Base-by-base conservation (phyloP, 2,888 invertebrate species). In the Dasypogon diadema region DNA sequence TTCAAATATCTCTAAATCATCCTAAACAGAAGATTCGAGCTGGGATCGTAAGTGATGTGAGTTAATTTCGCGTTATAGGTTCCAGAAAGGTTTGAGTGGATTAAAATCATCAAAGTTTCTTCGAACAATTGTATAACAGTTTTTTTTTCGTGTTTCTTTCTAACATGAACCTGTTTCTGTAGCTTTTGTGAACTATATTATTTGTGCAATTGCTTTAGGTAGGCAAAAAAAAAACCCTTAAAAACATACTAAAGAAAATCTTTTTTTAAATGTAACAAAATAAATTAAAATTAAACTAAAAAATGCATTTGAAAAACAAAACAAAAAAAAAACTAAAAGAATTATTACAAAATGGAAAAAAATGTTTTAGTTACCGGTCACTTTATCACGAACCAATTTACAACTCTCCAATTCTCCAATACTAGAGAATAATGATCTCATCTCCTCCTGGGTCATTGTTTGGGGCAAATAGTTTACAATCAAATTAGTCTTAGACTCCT, bases 341-440 rank as follows among this genome's bases (percentile, higher is more conserved):
- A 34, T 34, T n/a, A n/a, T n/a, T n/a, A n/a, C n/a, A 5, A 65
- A 75, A 42, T 21, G 8, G 24, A 30, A 63, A 63, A 70, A 42
- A 58, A 34, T 72, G 48, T 46, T n/a, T 58, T 58, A 82, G 82
- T 87, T 87, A 93, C 93, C 96, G 87, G 97, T 97, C 84, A 96
- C 93, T 91, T 98, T 98, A 89, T 98, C 97, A 85, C 97, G 91
- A 86, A 98, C 97, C 85, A 98, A 90, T 88, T 98, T 98, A 90
- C 98, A 98, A 87, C 96, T 96, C 88, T 98, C 98, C 82, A 98
- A 94, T 88, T 97, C 97, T 82, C 97, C 97, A 86, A 98, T 95
- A 87, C 95, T 95, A 78, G 95, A 93, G 88, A 98, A 98, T 80
- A 98, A 89, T 79, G 96, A 95, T 81, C 96, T 91, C 83, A 98